Percentiles rank a stretch among this genome's conserved stretches.
phyloP scores from a whole-genome alignment of 2,797 vertebrate species.

The Platalea minor region DNA sequence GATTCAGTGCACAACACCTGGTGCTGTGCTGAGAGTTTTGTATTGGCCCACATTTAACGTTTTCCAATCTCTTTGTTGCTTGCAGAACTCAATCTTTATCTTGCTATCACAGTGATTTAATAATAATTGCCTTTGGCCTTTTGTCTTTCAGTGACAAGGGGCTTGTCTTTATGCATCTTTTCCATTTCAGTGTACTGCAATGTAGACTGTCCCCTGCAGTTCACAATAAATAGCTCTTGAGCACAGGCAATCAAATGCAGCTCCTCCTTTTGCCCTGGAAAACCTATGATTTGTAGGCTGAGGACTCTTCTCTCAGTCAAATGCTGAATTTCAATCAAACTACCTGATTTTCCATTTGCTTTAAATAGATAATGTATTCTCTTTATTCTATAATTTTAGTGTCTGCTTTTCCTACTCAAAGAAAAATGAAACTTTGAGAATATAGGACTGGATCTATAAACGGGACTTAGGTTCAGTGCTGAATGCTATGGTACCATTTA shows the following conservation, averaged over 20 bases:
- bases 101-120: not conserved
- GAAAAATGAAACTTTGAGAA: not conserved
- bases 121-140: conserved; percentile 9
- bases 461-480: not conserved
- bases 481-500: not conserved
- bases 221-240: not conserved
- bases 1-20: not conserved
- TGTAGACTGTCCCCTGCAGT: not conserved
- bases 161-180: not conserved
- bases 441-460: not conserved
- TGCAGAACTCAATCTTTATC: conserved; percentile 1
- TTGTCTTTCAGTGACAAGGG: not conserved
- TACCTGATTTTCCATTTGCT: not conserved
- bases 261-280: not conserved
- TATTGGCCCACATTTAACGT: not conserved
- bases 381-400: not conserved
- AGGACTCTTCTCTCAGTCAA: not conserved
- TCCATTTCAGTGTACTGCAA: not conserved
- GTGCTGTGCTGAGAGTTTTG: not conserved
- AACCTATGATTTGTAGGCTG: not conserved
- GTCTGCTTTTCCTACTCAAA: not conserved
- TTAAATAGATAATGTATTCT: not conserved
- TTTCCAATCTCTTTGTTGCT: not conserved
- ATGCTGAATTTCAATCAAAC: not conserved
- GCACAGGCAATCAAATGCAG: not conserved